Percentiles rank a stretch among this genome's conserved stretches.
Evolutionary conservation across 2,113 vertebrate genomes (phyloP).

Genomic region (Tachuris rubrigastra): DNA sequence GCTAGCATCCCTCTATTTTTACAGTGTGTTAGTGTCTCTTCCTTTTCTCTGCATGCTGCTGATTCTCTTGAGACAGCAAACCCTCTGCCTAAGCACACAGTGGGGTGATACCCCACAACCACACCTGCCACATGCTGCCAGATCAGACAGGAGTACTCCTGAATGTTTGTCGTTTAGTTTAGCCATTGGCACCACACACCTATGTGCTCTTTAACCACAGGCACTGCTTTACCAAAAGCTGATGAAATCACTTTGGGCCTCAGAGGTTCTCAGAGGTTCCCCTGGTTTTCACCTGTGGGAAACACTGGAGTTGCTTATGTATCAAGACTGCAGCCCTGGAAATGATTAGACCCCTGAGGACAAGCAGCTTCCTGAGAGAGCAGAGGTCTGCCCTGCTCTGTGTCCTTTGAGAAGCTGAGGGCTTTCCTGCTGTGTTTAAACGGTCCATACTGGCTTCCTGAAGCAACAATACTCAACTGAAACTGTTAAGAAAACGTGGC

Average conservation of each 20-base stretch:
- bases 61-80: background rate
- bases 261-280: background rate
- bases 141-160: background rate
- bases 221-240: background rate
- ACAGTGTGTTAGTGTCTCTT: background rate
- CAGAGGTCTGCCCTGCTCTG: background rate
- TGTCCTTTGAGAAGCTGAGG: background rate
- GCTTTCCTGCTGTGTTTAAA: background rate
- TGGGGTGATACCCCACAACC: too few species aligned
- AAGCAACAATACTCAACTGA: background rate
- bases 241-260: background rate
- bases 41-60: background rate
- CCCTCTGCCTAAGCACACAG: background rate
- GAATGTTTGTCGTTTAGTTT: background rate
- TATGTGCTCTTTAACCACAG: background rate
- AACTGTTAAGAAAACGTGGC: background rate
- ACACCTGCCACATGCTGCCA: rapidly evolving
- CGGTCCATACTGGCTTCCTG: background rate
- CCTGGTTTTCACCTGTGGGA: background rate
- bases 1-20: background rate
- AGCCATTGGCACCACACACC: rapidly evolving
- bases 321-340: background rate
- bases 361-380: rapidly evolving
- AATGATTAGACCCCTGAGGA: background rate
- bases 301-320: background rate